phyloP scores from a whole-genome alignment of 2,113 vertebrate genomes.

The Aspidoscelis tigris region DNA sequence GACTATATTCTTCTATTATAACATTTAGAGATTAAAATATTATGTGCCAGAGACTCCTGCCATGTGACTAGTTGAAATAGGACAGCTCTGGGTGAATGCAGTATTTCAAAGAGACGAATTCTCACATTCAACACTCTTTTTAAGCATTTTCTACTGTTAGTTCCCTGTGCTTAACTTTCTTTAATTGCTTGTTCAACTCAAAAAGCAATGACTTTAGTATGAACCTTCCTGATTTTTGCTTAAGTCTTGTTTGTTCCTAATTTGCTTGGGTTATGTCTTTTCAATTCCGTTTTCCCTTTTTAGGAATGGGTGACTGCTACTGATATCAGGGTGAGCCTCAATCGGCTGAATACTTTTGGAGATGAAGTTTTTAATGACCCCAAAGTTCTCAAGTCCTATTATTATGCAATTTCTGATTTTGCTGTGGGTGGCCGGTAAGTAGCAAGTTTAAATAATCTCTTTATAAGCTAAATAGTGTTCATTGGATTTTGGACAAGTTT shows the following conservation, averaged over 20 bases:
- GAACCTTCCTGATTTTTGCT: neutral
- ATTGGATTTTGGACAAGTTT: neutral
- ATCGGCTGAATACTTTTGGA: slow-evolving; percentile 97
- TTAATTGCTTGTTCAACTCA: neutral
- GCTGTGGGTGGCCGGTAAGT: slow-evolving; percentile 96
- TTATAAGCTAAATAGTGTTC: neutral
- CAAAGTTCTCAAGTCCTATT: slow-evolving; percentile 98
- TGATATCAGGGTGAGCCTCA: slow-evolving; percentile 94
- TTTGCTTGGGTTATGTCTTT: neutral
- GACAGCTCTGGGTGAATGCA: too few species aligned
- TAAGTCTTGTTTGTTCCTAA: neutral
- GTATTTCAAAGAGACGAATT: too few species aligned
- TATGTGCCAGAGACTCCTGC: too few species aligned
- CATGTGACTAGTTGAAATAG: too few species aligned
- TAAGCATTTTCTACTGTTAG: neutral
- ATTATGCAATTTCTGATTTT: slow-evolving; percentile 98
- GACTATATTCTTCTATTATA: too few species aligned
- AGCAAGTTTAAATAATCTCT: slow-evolving; percentile 21
- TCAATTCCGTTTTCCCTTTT: neutral
- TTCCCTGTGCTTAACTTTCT: neutral
- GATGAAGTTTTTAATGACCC: slow-evolving; percentile 98
- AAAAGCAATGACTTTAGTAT: neutral
- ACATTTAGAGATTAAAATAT: too few species aligned
- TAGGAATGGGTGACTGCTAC: slow-evolving; percentile 99
- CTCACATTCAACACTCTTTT: neutral